These are phyloP conservation scores for Odontomachus brunneus DNA, from an alignment of 1,140 invertebrate species.

Conservation along the genomic window DNA sequence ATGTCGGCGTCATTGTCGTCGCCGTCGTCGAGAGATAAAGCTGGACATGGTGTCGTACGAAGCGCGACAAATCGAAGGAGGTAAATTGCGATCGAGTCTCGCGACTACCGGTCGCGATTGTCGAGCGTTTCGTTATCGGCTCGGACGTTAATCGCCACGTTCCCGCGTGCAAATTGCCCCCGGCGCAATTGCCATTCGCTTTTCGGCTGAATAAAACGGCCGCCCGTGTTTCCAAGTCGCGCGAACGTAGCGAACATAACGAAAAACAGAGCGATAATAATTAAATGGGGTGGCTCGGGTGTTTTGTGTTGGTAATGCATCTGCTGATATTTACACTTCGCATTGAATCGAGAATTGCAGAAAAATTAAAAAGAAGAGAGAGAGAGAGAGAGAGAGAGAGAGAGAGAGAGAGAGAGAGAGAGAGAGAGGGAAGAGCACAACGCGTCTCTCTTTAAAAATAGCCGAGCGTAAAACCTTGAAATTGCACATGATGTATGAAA, in stretches of 20 bases:
- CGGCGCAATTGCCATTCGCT: constrained; percentile 13
- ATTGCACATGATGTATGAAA: no score
- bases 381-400: no score
- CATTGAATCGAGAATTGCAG: constrained; percentile 5
- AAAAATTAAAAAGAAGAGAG: background rate
- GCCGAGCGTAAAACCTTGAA: no score
- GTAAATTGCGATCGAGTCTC: constrained; percentile 16
- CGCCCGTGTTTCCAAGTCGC: constrained; percentile 5
- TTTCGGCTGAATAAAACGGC: constrained; percentile 18
- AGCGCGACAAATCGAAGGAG: constrained; percentile 7
- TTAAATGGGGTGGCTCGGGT: constrained; percentile 35
- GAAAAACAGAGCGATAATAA: constrained; percentile 44
- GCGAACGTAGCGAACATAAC: constrained; percentile 7
- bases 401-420: no score
- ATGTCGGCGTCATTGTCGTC: constrained; percentile 23
- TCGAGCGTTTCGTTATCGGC: constrained; percentile 14
- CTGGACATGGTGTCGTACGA: constrained; percentile 24
- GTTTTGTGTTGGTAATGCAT: constrained; percentile 26
- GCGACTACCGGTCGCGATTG: background rate
- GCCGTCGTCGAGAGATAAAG: background rate
- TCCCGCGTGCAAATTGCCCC: constrained; percentile 16
- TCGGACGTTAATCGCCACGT: constrained; percentile 23
- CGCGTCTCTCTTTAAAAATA: no score
- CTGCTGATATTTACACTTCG: constrained; percentile 40
- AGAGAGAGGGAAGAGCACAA: no score